Evolutionary conservation across 2,888 invertebrate genomes (phyloP).

Genomic region (Elegia similella): DNA sequence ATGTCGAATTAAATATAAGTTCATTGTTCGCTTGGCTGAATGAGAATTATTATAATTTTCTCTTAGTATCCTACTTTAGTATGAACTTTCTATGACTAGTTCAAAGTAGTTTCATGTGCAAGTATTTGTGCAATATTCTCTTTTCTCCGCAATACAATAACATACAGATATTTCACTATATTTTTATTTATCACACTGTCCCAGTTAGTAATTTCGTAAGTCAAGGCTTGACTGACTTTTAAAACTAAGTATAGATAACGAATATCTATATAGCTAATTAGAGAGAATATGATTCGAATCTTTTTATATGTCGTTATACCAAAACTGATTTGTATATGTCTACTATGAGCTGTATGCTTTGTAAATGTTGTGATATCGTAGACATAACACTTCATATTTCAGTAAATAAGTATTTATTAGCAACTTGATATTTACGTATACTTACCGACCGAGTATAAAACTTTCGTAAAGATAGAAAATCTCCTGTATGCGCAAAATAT

Average conservation of each 20-base stretch:
- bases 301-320: constrained; percentile 63
- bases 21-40: constrained; percentile 2
- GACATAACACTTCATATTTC: constrained; percentile 30
- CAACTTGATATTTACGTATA: constrained; percentile 20
- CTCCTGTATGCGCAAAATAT: constrained; percentile 18
- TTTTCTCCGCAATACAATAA: constrained; percentile 23
- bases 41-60: background rate
- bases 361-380: constrained; percentile 56
- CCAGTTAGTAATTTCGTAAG: constrained; percentile 23
- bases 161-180: constrained; percentile 12
- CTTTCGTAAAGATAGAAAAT: background rate
- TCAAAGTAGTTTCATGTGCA: constrained; percentile 12
- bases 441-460: background rate
- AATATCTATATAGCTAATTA: constrained; percentile 45
- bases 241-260: constrained; percentile 35
- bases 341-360: constrained; percentile 49
- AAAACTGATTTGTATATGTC: constrained; percentile 51
- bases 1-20: constrained; percentile 16
- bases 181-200: constrained; percentile 16
- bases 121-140: constrained; percentile 14
- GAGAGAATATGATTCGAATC: constrained; percentile 64
- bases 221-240: constrained; percentile 28
- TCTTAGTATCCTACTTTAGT: background rate
- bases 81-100: constrained; percentile 13
- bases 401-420: constrained; percentile 24